A percentile compares a stretch with the other conserved stretches of the same genome.
phyloP scores from a whole-genome alignment of 2,797 vertebrate species.

The Neostethus bicornis region DNA sequence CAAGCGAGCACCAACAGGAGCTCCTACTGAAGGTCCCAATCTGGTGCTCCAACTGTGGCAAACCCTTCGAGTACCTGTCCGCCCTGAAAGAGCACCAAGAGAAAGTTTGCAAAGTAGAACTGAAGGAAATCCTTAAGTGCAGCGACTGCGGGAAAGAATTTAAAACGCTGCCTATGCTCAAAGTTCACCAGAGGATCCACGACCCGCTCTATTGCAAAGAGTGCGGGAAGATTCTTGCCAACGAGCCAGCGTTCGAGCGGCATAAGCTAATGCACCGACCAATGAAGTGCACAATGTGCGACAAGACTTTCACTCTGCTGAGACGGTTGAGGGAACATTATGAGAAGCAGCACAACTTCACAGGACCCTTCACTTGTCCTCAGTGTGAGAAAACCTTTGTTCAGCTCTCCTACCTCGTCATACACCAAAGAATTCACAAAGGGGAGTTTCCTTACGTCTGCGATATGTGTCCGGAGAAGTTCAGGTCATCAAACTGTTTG shows the following conservation, averaged over 20 bases:
- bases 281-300: constrained; percentile 76
- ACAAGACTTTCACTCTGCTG: constrained; percentile 70
- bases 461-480: constrained; percentile 68
- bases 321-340: constrained; percentile 75
- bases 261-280: constrained; percentile 78
- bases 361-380: constrained; percentile 63
- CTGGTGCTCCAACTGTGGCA: constrained; percentile 78
- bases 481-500: constrained; percentile 75
- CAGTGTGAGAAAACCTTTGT: constrained; percentile 74
- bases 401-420: constrained; percentile 76
- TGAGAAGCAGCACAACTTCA: constrained; percentile 74
- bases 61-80: constrained; percentile 65
- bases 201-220: constrained; percentile 78
- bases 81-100: constrained; percentile 75
- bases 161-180: constrained; percentile 74
- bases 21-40: constrained; percentile 56
- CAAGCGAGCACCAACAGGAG: constrained; percentile 26
- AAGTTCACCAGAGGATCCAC: constrained; percentile 76
- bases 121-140: constrained; percentile 62
- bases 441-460: constrained; percentile 75
- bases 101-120: constrained; percentile 61
- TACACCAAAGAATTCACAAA: constrained; percentile 77
- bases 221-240: constrained; percentile 75
- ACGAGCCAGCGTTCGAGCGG: constrained; percentile 65
- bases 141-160: constrained; percentile 73